Percentiles rank a stretch among this genome's conserved stretches.
Evolutionary conservation across 2,888 invertebrate genomes (phyloP).

Genomic region (Eugnorisma glareosa): DNA sequence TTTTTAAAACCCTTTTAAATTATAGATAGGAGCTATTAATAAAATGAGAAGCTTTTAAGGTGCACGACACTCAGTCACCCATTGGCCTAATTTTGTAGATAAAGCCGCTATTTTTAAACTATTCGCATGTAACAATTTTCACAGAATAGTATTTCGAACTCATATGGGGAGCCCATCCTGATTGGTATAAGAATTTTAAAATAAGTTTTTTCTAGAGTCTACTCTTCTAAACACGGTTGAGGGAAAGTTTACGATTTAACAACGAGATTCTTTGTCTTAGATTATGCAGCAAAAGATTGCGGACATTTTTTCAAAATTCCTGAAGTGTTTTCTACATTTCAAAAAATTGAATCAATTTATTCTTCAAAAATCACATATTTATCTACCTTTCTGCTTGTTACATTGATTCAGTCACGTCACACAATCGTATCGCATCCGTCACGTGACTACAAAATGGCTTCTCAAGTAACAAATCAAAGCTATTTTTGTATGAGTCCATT

Average conservation of each 20-base stretch:
- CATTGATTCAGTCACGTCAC: conserved; percentile 12
- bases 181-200: neutral
- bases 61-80: conserved; percentile 34
- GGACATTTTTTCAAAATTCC: neutral
- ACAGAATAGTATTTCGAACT: no score
- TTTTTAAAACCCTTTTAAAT: conserved; percentile 69
- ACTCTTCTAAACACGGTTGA: neutral
- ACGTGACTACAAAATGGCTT: conserved; percentile 60
- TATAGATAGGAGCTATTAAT: conserved; percentile 69
- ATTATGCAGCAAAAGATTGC: neutral
- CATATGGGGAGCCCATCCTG: no score
- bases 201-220: neutral
- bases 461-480: conserved; percentile 82
- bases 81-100: neutral
- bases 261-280: neutral
- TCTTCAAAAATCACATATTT: neutral
- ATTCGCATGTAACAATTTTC: no score
- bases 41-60: conserved; percentile 40
- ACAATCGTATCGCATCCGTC: conserved; percentile 61
- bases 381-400: neutral
- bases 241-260: neutral
- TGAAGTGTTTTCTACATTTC: neutral
- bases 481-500: conserved; percentile 85
- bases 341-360: neutral
- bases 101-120: no score